Evolutionary conservation across 2,113 vertebrate genomes (phyloP).

Genomic region (Columba livia): DNA sequence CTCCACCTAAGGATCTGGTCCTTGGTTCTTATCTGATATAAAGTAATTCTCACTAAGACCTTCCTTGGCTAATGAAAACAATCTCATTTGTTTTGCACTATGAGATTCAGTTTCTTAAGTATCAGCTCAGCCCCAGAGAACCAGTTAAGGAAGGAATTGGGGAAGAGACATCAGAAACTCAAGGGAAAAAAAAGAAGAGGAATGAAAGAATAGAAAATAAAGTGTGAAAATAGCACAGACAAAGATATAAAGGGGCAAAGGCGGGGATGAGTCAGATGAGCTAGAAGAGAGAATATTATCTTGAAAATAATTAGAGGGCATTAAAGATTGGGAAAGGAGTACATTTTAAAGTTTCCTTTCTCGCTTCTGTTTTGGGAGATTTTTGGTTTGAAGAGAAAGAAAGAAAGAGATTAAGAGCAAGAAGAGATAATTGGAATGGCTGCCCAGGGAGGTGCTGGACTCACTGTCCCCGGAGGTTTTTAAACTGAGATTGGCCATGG

Average conservation of each 20-base stretch:
- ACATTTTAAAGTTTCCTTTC: not conserved
- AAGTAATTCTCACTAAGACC: not conserved
- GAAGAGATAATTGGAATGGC: not conserved
- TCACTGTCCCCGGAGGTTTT: too few relatives aligned
- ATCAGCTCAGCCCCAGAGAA: not conserved
- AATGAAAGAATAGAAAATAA: constrained; percentile 25
- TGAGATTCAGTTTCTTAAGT: not conserved
- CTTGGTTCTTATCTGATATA: not conserved
- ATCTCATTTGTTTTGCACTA: not conserved
- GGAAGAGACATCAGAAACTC: not conserved
- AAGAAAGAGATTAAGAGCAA: not conserved
- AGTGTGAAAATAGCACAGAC: not conserved
- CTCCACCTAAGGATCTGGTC: not conserved
- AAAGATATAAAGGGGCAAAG: not conserved
- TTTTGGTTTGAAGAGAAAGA: not conserved
- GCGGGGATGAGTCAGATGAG: not conserved
- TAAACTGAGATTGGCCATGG: too few relatives aligned
- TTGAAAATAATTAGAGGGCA: not conserved
- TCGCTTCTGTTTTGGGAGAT: not conserved
- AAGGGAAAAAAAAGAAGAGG: not conserved
- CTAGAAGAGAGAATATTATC: not conserved
- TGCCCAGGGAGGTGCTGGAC: too few relatives aligned
- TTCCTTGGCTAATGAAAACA: not conserved
- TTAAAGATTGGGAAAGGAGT: not conserved
- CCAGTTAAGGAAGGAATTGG: not conserved